These are phyloP conservation scores for Patagioenas fasciata DNA, from an alignment of 2,113 vertebrate species.

Conservation along the genomic window DNA sequence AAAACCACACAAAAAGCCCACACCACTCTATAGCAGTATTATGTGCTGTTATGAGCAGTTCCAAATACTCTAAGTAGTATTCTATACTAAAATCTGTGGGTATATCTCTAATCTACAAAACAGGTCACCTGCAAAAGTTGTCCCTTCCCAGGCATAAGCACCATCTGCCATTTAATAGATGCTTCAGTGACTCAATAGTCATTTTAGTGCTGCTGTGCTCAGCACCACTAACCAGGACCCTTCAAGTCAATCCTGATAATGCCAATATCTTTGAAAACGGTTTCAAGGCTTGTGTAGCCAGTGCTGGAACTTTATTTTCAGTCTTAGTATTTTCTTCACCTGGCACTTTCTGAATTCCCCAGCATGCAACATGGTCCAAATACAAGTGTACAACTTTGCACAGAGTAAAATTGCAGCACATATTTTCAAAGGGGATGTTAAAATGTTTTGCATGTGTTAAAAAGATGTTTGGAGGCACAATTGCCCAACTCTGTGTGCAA, in stretches of 20 bases:
- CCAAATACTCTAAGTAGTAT: not conserved
- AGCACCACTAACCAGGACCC: not conserved
- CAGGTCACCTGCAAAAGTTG: not conserved
- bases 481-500: not conserved
- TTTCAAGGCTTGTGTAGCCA: not conserved
- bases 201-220: slow-evolving; percentile 18
- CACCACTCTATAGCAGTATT: not conserved
- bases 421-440: not conserved
- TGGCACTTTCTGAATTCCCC: not conserved
- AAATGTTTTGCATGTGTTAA: not conserved
- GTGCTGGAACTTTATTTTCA: not conserved
- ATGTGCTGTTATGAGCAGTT: not conserved
- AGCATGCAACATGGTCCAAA: not conserved
- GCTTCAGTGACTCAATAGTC: slow-evolving; percentile 45
- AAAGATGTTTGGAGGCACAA: not conserved
- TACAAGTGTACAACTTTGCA: not conserved
- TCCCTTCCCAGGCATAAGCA: not conserved
- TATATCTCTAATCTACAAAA: not conserved
- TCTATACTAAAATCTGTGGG: not conserved
- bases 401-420: not conserved
- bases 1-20: too few species aligned
- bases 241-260: not conserved
- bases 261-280: not conserved
- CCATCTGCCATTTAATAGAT: slow-evolving; percentile 54
- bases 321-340: not conserved